A percentile compares a stretch with the other conserved stretches of the same genome.
These are phyloP conservation scores for Pungitius pungitius DNA, from an alignment of 2,113 vertebrate species.

Conservation along the genomic window DNA sequence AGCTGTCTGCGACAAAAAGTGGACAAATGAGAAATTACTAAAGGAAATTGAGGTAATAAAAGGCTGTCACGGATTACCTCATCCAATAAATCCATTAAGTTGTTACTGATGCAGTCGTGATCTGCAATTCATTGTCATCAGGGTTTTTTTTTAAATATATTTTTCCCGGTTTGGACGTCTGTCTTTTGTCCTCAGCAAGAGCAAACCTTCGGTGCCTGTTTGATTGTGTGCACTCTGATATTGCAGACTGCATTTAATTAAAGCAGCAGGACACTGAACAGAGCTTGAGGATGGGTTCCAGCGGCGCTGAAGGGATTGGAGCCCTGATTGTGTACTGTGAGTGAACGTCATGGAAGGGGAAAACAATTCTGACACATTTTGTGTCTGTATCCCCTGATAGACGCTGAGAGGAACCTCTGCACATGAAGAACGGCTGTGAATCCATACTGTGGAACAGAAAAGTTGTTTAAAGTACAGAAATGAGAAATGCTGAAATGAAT, in stretches of 20 bases:
- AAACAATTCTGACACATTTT: conserved; percentile 5
- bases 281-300: conserved; percentile 13
- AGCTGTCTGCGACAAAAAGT: background rate
- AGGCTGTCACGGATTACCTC: conserved; percentile 42
- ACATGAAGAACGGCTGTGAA: background rate
- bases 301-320: conserved; percentile 20
- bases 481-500: no score
- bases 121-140: conserved; percentile 23
- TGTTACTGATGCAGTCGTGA: conserved; percentile 10
- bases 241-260: conserved; percentile 31
- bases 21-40: no score
- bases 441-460: no score
- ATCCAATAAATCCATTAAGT: conserved; percentile 41
- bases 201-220: conserved; percentile 31
- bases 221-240: conserved; percentile 43
- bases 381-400: background rate
- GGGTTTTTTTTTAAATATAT: background rate
- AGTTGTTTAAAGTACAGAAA: no score
- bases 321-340: conserved; percentile 16
- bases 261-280: conserved; percentile 37
- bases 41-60: conserved; percentile 30
- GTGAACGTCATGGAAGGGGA: background rate
- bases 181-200: conserved; percentile 42
- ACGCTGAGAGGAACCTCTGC: background rate
- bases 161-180: conserved; percentile 27